Percentiles rank a stretch among this genome's conserved stretches.
Conservation (phyloP, 2,113 vertebrate species). For the Scatophagus argus region DNA sequence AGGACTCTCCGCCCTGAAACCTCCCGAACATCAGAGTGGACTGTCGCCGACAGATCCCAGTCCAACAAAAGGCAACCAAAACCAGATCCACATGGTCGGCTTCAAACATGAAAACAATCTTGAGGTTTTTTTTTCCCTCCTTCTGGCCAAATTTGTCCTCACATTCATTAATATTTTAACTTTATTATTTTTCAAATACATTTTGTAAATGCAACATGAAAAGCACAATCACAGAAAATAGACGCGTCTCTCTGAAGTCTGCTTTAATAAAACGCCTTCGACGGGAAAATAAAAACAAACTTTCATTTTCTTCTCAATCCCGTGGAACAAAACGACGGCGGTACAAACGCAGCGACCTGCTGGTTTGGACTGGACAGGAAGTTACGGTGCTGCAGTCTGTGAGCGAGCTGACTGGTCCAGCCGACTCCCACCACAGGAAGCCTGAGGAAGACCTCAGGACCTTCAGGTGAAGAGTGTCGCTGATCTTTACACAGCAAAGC, state of each 20-base stretch:
- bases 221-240: constrained; percentile 83
- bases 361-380: constrained; percentile 21
- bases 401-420: too few relatives aligned
- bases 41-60: constrained; percentile 8
- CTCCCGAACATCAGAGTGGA: constrained; percentile 18
- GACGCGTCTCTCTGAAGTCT: constrained; percentile 72
- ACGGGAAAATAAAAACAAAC: constrained; percentile 69
- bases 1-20: too few relatives aligned
- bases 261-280: constrained; percentile 71
- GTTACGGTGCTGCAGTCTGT: constrained; percentile 28
- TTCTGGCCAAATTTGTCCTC: constrained; percentile 34
- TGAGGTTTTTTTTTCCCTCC: neutral
- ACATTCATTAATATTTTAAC: constrained; percentile 54
- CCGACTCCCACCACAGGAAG: neutral
- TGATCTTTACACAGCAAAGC: too few relatives aligned
- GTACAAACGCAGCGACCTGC: constrained; percentile 17
- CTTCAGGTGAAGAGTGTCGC: too few relatives aligned
- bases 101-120: neutral
- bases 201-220: constrained; percentile 81
- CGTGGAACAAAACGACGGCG: constrained; percentile 9
- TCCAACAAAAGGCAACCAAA: constrained; percentile 53
- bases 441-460: neutral
- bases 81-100: constrained; percentile 41
- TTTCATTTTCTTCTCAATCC: constrained; percentile 10
- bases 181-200: constrained; percentile 73